Base-by-base conservation (phyloP, 2,797 vertebrate species). In the Platalea minor region DNA sequence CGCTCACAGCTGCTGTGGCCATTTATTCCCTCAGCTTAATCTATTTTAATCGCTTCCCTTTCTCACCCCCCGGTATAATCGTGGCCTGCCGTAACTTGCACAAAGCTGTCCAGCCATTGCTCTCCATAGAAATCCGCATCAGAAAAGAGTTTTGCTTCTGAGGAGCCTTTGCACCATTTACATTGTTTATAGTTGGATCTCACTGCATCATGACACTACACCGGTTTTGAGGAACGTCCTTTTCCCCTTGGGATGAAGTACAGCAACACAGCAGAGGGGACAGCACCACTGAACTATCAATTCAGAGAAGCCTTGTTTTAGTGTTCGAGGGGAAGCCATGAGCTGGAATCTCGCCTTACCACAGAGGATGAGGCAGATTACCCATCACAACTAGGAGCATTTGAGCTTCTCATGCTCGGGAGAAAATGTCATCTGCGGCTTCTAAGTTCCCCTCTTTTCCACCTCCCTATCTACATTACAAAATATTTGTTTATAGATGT, bases 401-500 rank as follows among this genome's bases (percentile, higher is more conserved):
- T 5, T 72, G 75, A 93, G 43, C 61, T 51, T 59, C 69, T 78
- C 75, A 5, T 51, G 81, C 51, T 60, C 5, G 1, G 18, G 11
- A 75, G n/a, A 83, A 95, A 94, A 95, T 35, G 86, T 91, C 93
- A 96, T 11, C 53, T 75, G 78, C 2, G 43, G 78, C 61, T 77
- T 89, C 33, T 6, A 64, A 92, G 50, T 93, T 95, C 81, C 90
- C 35, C 76, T 73, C 67, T 61, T 57, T 39, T 20, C 39, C 81
- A 83, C 56, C 87, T 80, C 45, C 59, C 45, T 45, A 16, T 17
- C 10, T 24, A 43, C 50, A 29, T 60, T 33, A 79, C 86, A 61
- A 91, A 77, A 17, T 13, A 26, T 31, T 75, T 81, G 61, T 92
- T 93, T 84, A 76, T 6, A 85, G 41, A 65, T 8, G 10, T 14